Percentiles rank a stretch among this genome's conserved stretches.
Evolutionary conservation across 2,888 invertebrate species (phyloP).

Genomic region (Cataglyphis albicans): DNA sequence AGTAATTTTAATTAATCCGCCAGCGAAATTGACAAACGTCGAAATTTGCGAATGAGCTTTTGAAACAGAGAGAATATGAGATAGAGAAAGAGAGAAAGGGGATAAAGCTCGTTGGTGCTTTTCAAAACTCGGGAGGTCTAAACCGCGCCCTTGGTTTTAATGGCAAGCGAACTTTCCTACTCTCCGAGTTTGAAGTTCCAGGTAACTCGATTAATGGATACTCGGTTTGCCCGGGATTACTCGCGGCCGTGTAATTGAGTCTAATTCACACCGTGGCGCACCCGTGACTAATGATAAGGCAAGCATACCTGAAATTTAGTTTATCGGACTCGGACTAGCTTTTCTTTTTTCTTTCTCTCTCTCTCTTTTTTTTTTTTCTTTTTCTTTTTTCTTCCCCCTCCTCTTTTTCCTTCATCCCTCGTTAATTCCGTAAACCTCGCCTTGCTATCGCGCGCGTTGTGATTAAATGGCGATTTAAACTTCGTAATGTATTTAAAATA

Average conservation of each 20-base stretch:
- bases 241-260: conserved; percentile 75
- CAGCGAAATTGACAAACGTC: conserved; percentile 8
- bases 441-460: conserved; percentile 43
- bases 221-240: conserved; percentile 75
- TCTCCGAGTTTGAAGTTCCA: conserved; percentile 73
- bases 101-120: conserved; percentile 47
- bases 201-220: conserved; percentile 77
- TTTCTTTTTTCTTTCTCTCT: not conserved
- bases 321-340: conserved; percentile 38
- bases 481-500: conserved; percentile 46
- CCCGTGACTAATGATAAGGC: conserved; percentile 71
- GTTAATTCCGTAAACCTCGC: conserved; percentile 32
- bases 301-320: conserved; percentile 70
- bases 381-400: conserved; percentile 33
- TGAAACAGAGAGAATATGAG: not conserved
- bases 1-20: conserved; percentile 25
- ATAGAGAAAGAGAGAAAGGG: conserved; percentile 6
- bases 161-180: conserved; percentile 70
- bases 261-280: conserved; percentile 74
- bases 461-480: conserved; percentile 44
- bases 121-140: conserved; percentile 64
- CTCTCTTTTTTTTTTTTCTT: not conserved
- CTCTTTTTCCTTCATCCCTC: conserved; percentile 38
- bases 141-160: conserved; percentile 75
- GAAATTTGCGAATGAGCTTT: conserved; percentile 33